Conservation (phyloP, 1,140 invertebrate genomes). For the Popillia japonica region DNA sequence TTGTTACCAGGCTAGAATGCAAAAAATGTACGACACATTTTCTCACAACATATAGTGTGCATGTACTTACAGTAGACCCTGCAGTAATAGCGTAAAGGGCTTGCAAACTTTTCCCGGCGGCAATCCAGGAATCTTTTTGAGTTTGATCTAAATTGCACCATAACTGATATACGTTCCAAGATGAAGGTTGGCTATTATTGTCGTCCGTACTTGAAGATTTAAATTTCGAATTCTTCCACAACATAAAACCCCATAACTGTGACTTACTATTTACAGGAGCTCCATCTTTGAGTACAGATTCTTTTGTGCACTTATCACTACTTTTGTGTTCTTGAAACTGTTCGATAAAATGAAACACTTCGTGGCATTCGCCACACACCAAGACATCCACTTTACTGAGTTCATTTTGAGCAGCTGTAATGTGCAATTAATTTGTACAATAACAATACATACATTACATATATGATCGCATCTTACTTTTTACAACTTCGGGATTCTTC, state of each 20-base stretch:
- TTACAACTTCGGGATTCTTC: slow-evolving; percentile 49
- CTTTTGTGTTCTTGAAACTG: slow-evolving; percentile 77
- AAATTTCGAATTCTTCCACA: slow-evolving; percentile 73
- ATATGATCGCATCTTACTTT: slow-evolving; percentile 49
- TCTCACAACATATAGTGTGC: no score
- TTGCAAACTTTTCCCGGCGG: slow-evolving; percentile 78
- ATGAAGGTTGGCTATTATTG: slow-evolving; percentile 64
- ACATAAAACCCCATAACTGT: slow-evolving; percentile 82
- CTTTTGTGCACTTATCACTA: slow-evolving; percentile 65
- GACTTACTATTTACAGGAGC: slow-evolving; percentile 73
- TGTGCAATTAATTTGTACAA: no score
- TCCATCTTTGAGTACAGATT: slow-evolving; percentile 52
- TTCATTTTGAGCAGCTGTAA: slow-evolving; percentile 75
- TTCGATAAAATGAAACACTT: slow-evolving; percentile 80
- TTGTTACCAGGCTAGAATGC: slow-evolving; percentile 17
- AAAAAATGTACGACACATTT: no score
- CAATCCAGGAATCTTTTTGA: slow-evolving; percentile 77
- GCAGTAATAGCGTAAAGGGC: slow-evolving; percentile 69
- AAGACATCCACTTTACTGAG: slow-evolving; percentile 77
- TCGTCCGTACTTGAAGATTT: slow-evolving; percentile 59
- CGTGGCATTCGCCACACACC: slow-evolving; percentile 81
- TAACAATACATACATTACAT: no score
- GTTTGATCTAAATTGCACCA: slow-evolving; percentile 80
- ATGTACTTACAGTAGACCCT: slow-evolving; percentile 53
- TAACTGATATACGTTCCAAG: slow-evolving; percentile 82